These are phyloP conservation scores for Ondatra zibethicus DNA, from an alignment of 2,113 vertebrate species.

Conservation along the genomic window DNA sequence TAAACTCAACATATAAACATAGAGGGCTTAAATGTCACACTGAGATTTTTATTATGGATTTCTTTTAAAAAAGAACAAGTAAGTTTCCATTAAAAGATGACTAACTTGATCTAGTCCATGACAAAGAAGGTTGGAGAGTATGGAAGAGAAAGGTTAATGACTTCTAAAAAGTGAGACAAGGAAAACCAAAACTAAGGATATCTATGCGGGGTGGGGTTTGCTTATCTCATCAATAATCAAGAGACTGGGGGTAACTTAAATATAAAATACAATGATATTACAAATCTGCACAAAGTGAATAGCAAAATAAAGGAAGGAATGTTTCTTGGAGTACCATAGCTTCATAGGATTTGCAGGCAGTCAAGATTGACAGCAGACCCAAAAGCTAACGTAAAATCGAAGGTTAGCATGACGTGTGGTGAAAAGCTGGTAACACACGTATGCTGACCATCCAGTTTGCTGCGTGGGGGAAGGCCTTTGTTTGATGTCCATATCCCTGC, in stretches of 20 bases:
- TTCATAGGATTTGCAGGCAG: not conserved
- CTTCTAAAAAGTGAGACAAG: not conserved
- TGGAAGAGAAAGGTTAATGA: not conserved
- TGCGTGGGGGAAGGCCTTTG: not conserved
- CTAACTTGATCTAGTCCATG: not conserved
- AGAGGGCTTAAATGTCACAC: not conserved
- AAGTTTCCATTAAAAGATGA: conserved; percentile 1
- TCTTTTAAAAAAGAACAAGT: not conserved
- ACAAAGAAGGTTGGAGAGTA: not conserved
- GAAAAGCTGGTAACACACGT: not conserved
- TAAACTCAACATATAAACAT: not conserved
- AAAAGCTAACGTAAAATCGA: not conserved
- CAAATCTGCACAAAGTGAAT: not conserved
- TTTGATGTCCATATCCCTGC: not conserved
- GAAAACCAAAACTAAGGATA: not conserved
- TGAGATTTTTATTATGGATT: not conserved
- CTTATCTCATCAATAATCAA: not conserved
- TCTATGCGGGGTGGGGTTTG: not conserved
- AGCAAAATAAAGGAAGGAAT: not conserved
- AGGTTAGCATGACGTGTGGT: not conserved
- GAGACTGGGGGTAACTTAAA: conserved; percentile 28
- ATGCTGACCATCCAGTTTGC: not conserved
- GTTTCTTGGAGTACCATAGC: not conserved
- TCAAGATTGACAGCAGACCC: not conserved
- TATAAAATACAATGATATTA: not conserved